A percentile compares a stretch with the other conserved stretches of the same genome.
These are phyloP conservation scores for Motacilla tschutschensis DNA, from an alignment of 2,113 vertebrate species.

Conservation along the genomic window DNA sequence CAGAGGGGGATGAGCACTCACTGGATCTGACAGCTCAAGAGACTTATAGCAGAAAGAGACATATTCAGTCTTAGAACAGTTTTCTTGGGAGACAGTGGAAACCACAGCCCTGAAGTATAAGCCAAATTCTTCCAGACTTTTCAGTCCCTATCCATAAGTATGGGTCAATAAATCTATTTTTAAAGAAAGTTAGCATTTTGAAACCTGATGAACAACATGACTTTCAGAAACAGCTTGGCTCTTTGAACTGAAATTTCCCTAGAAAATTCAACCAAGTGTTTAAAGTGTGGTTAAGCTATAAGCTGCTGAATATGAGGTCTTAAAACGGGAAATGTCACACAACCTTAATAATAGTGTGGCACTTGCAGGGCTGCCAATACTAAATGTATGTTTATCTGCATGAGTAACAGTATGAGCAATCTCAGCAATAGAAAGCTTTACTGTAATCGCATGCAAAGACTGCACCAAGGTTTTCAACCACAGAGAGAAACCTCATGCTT, in stretches of 20 bases:
- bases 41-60: neutral
- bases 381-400: constrained; percentile 19
- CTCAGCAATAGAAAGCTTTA: constrained; percentile 13
- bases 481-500: neutral
- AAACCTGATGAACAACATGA: neutral
- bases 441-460: constrained; percentile 13
- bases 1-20: neutral
- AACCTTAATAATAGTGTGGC: neutral
- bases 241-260: neutral
- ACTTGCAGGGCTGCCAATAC: neutral
- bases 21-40: neutral
- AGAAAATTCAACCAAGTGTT: constrained; percentile 17
- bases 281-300: constrained; percentile 11
- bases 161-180: neutral
- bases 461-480: constrained; percentile 7
- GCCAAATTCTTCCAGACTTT: neutral
- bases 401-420: constrained; percentile 30
- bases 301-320: constrained; percentile 24
- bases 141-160: neutral
- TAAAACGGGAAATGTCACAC: constrained; percentile 40
- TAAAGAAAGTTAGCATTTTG: neutral
- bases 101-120: neutral
- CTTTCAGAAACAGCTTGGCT: neutral
- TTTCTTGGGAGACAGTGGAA: neutral
- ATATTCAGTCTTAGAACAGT: neutral